A percentile compares a stretch with the other conserved stretches of the same genome.
Evolutionary conservation across 2,797 vertebrate species (phyloP).

Genomic region (Australoheros facetus): DNA sequence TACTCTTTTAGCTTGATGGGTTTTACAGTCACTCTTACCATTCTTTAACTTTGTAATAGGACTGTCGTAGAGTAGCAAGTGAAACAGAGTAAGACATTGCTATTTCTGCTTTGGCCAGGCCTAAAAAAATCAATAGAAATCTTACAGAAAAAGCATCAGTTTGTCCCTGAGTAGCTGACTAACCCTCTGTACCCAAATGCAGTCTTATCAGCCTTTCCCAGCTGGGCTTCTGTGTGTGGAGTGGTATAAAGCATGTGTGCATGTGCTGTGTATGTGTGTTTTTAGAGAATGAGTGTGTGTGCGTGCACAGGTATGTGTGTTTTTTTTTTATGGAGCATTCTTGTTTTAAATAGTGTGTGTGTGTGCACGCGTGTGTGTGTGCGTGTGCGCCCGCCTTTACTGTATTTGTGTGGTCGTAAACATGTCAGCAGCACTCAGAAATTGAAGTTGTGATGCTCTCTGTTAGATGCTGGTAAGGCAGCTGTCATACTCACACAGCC

Average conservation of each 20-base stretch:
- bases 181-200: slow-evolving; percentile 52
- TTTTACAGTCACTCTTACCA: slow-evolving; percentile 23
- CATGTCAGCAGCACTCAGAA: slow-evolving; percentile 48
- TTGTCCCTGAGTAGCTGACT: slow-evolving; percentile 51
- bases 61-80: slow-evolving; percentile 14
- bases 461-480: slow-evolving; percentile 38
- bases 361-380: background rate
- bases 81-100: slow-evolving; percentile 51
- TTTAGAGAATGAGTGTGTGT: background rate
- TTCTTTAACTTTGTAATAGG: slow-evolving; percentile 11
- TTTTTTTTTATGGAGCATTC: slow-evolving; percentile 22
- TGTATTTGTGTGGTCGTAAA: slow-evolving; percentile 51
- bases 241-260: slow-evolving; percentile 37
- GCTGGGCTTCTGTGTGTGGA: slow-evolving; percentile 53
- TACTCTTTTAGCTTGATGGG: slow-evolving; percentile 32
- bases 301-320: slow-evolving; percentile 5
- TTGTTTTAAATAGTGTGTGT: slow-evolving; percentile 15
- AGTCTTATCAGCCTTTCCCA: slow-evolving; percentile 70
- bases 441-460: slow-evolving; percentile 62
- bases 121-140: slow-evolving; percentile 64
- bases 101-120: slow-evolving; percentile 49
- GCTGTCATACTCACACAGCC: slow-evolving; percentile 51
- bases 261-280: slow-evolving; percentile 18
- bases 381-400: slow-evolving; percentile 6
- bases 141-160: slow-evolving; percentile 47